Evolutionary conservation across 2,888 invertebrate genomes (phyloP), one percentile per base, ranked within the genome.

Genomic region (Drosophila dives): DNA sequence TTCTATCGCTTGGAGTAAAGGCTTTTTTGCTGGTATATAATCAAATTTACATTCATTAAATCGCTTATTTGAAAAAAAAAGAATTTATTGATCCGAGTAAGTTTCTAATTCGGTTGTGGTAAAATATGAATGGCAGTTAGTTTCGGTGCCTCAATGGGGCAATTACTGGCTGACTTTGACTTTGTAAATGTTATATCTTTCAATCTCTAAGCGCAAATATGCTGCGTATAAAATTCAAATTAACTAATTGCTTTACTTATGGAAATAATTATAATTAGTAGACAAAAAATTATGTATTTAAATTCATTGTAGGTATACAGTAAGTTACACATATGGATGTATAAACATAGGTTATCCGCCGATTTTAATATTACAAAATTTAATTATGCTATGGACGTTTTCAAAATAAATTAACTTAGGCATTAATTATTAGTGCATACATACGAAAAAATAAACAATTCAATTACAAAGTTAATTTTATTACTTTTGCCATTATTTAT

Each of bases 331-430:
- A n/a, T n/a, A n/a, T 40, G 45, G 45, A 45, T 7, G 23, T 23
- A 45, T 45, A 45, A 45, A 23, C 45, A 23, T 45, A 15, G 45
- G 45, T 45, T 1, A 4, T 15, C 23, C 23, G 45, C 45, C 45
- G 45, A 23, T 23, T 45, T 23, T 2, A 15, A 2, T 23, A 23
- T 45, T 45, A 45, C 23, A 45, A 15, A 45, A 23, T 8, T 45
- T 8, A 15, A 45, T 45, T 45, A 45, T 23, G 60, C 86, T 86
- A 86, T 86, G 86, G 86, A 86, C 86, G 86, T 75, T 64, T 77
- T 69, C 55, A 86, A 86, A 86, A 78, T 74, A 60, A 68, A 67
- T 74, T 70, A 76, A 75, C 70, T 76, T 83, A 85, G 34, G 64
- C 62, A 67, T 51, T 32, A 61, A 69, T 72, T 70, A 78, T 45